Evolutionary conservation across 2,113 vertebrate species (phyloP).

Genomic region (Chamaetylas fuelleborni): DNA sequence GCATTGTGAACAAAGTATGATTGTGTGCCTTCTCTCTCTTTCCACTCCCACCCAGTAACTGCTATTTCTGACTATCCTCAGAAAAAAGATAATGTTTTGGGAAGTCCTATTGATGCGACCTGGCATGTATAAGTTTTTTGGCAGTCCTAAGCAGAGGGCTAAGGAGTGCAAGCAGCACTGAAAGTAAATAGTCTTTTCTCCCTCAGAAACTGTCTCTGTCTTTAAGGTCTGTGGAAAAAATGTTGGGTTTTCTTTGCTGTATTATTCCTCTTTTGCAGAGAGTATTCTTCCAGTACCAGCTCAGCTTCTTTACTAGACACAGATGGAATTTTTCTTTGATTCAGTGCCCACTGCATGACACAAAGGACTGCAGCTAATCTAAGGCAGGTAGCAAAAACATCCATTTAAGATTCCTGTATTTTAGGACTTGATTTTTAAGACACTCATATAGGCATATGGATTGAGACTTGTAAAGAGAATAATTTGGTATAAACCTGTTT

Average conservation of each 20-base stretch:
- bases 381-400: neutral
- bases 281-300: neutral
- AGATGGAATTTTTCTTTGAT: neutral
- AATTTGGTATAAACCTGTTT: neutral
- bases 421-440: neutral
- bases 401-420: neutral
- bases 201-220: neutral
- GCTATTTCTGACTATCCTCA: neutral
- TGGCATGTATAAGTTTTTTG: neutral
- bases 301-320: neutral
- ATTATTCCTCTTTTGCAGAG: neutral
- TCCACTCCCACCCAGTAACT: neutral
- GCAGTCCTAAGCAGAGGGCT: neutral
- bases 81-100: neutral
- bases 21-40: neutral
- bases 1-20: neutral
- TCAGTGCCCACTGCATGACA: neutral
- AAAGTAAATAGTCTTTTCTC: neutral
- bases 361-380: neutral
- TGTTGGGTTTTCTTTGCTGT: neutral
- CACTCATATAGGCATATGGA: neutral
- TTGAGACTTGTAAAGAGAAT: neutral
- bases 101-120: neutral
- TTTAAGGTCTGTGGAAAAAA: neutral
- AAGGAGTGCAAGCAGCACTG: neutral